Evolutionary conservation across 2,113 vertebrate species (phyloP), one percentile per base, ranked within the genome.

Genomic region (Manacus vitellinus): DNA sequence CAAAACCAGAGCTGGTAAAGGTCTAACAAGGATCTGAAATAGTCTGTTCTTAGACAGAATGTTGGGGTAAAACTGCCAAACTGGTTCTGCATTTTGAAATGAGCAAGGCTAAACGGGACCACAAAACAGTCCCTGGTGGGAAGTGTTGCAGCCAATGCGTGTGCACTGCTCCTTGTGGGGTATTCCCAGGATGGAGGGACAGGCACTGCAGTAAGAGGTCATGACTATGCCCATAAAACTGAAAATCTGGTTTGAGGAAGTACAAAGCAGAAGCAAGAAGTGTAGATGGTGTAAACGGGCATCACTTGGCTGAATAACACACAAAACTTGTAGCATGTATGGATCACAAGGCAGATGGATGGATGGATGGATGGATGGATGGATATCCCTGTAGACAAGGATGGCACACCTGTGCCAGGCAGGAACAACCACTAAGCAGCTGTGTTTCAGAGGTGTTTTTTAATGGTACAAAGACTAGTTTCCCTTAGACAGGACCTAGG

Each of bases 81-180:
- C 61, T 31, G 12, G 41, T 37, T 85, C 56, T 43, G 44, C 1
- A 0, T 35, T 54, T 31, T 18, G 3, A 3, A 27, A 27, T 23
- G 51, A 65, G 3, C 4, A n/a, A 51, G 5, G 35, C 23, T 16
- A 25, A 62, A 15, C 4, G 30, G 9, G 61, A 18, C 13, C 22
- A 23, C 22, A 31, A 14, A 59, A 33, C 20, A 35, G 35, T 61
- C 25, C 12, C 15, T 31, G 37, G 4, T 56, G 58, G 43, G 6
- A 55, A 18, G 20, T 5, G 3, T 1, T 46, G 20, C 44, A 70
- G 62, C 1, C 6, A 33, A 1, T 6, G 4, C 0, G 1, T 1
- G 1, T 17, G 5, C 10, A 0, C 7, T 58, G 62, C 62, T 65
- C 47, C 35, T 43, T 6, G 31, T 8, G 3, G 75, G 62, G 65